phyloP scores from a whole-genome alignment of 1,140 invertebrate species.

The Drosophila chauvacae region DNA sequence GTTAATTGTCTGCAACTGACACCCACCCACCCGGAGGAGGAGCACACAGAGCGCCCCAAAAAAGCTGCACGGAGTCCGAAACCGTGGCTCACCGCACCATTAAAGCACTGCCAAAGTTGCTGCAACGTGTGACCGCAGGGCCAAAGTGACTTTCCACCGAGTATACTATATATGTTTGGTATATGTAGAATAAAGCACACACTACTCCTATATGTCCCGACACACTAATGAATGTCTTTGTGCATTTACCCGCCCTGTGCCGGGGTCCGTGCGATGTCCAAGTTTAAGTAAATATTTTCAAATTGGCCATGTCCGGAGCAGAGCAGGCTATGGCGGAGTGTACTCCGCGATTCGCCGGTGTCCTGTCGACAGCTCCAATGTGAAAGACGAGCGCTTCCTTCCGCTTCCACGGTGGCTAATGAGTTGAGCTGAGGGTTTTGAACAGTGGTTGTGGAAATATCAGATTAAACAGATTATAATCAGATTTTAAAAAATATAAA shows the following conservation, averaged over 20 bases:
- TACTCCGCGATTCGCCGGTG: constrained; percentile 42
- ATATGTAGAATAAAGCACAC: constrained; percentile 2
- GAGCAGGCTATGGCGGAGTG: constrained; percentile 10
- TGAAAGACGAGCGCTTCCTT: constrained; percentile 66
- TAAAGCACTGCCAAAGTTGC: constrained; percentile 68
- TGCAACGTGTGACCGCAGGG: constrained; percentile 53
- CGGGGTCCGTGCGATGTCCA: constrained; percentile 27
- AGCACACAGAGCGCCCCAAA: not conserved
- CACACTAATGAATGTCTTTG: constrained; percentile 58
- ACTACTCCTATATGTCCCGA: constrained; percentile 4
- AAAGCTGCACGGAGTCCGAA: constrained; percentile 11
- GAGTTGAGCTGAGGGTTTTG: not conserved
- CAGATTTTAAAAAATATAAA: too few relatives aligned
- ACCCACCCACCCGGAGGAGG: not conserved
- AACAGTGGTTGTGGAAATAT: constrained; percentile 18
- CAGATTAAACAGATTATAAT: too few relatives aligned
- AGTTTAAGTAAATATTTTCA: constrained; percentile 81
- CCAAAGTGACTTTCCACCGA: constrained; percentile 49
- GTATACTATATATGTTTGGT: constrained; percentile 26
- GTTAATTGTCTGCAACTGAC: constrained; percentile 63
- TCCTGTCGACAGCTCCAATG: constrained; percentile 49
- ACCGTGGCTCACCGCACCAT: constrained; percentile 66
- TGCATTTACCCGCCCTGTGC: not conserved
- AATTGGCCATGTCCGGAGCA: constrained; percentile 76
- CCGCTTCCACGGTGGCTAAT: constrained; percentile 29